Conservation (phyloP, 2,113 vertebrate species). For the Melozone crissalis region DNA sequence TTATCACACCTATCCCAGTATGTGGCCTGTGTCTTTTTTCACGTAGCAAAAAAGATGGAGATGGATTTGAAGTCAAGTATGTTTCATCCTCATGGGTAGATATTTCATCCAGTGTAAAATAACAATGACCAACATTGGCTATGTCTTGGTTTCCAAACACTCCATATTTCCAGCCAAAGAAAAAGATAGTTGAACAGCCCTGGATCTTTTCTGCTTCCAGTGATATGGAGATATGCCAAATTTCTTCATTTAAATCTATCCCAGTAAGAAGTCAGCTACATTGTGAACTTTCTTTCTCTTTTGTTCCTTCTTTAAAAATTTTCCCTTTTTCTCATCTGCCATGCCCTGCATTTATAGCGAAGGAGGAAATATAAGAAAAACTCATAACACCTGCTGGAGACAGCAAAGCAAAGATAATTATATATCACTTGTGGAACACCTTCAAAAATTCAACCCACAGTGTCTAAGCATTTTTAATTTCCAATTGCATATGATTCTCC, state of each 20-base stretch:
- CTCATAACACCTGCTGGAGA: background rate
- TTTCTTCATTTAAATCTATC: background rate
- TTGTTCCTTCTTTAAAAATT: background rate
- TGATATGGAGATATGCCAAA: background rate
- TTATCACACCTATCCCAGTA: background rate
- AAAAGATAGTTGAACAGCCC: background rate
- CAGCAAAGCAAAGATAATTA: background rate
- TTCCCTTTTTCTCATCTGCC: background rate
- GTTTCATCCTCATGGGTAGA: background rate
- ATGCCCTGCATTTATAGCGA: accelerated
- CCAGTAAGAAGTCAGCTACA: background rate
- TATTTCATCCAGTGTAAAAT: background rate
- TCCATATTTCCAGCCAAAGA: background rate
- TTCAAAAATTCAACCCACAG: background rate
- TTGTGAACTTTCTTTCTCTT: background rate
- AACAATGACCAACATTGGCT: background rate
- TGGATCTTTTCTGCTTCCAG: background rate
- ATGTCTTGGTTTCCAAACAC: background rate
- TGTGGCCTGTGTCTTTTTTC: background rate
- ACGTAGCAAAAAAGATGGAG: background rate
- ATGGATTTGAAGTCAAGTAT: background rate
- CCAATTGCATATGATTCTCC: background rate
- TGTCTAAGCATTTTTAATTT: background rate
- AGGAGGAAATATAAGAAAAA: background rate
- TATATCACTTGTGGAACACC: background rate